Evolutionary conservation across 2,888 invertebrate species (phyloP).

Genomic region (Folsomia candida): DNA sequence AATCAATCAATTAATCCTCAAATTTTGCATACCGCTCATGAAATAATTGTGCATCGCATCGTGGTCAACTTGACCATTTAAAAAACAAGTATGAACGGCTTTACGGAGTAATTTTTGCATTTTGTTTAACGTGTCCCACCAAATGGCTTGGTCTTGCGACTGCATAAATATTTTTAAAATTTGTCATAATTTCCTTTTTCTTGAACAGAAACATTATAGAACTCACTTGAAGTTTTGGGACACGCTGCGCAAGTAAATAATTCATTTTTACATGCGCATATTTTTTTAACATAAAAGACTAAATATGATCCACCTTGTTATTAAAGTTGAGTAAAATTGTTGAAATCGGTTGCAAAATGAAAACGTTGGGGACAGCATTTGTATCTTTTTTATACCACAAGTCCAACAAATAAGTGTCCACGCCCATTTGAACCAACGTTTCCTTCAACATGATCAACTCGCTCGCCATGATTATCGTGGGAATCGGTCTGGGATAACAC

Average conservation of each 20-base stretch:
- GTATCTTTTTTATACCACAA: slow-evolving; percentile 95
- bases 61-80: slow-evolving; percentile 79
- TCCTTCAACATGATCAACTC: slow-evolving; percentile 84
- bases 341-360: slow-evolving; percentile 93
- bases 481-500: slow-evolving; percentile 89
- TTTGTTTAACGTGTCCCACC: slow-evolving; percentile 96
- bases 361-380: slow-evolving; percentile 92
- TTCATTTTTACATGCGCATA: slow-evolving; percentile 66
- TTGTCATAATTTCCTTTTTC: no score
- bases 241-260: slow-evolving; percentile 85
- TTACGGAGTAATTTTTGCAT: slow-evolving; percentile 93
- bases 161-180: background rate
- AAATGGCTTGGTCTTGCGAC: slow-evolving; percentile 87
- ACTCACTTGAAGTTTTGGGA: slow-evolving; percentile 79
- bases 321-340: slow-evolving; percentile 96
- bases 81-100: slow-evolving; percentile 80
- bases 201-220: no score
- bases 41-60: slow-evolving; percentile 97
- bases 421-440: slow-evolving; percentile 77
- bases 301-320: slow-evolving; percentile 70
- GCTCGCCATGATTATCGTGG: slow-evolving; percentile 87
- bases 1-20: background rate
- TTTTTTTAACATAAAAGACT: background rate
- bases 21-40: slow-evolving; percentile 82
- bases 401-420: slow-evolving; percentile 78